Conservation (phyloP, 2,797 vertebrate genomes). For the Rhabdophis nuchalis region DNA sequence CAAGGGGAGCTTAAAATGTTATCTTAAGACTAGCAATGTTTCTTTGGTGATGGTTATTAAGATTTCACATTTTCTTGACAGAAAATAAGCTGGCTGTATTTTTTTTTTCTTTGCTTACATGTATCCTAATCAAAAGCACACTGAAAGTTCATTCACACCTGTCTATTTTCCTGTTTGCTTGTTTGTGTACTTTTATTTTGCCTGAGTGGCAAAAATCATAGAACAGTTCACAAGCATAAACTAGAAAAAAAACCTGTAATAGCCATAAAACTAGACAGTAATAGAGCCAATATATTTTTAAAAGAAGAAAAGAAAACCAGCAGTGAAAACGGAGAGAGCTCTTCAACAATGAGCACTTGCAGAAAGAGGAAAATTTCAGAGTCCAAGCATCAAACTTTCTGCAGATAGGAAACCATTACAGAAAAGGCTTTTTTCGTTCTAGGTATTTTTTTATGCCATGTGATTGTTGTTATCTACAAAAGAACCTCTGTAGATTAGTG, state of each 20-base stretch:
- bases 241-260: not conserved
- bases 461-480: not conserved
- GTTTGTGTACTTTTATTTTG: not conserved
- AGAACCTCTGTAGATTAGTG: not conserved
- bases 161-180: not conserved
- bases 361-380: not conserved
- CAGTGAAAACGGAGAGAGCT: not conserved
- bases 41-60: not conserved
- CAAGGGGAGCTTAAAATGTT: not conserved
- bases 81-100: not conserved
- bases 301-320: not conserved
- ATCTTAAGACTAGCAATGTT: not conserved
- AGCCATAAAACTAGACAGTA: not conserved
- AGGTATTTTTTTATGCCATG: not conserved
- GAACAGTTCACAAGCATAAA: not conserved
- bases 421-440: not conserved
- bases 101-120: not conserved
- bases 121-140: not conserved
- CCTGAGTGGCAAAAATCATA: not conserved
- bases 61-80: not conserved
- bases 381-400: not conserved
- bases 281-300: not conserved
- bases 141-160: not conserved
- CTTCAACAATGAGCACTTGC: not conserved
- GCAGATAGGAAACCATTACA: not conserved